These are phyloP conservation scores for Channa maculata DNA, from an alignment of 2,113 vertebrate genomes.

Conservation along the genomic window DNA sequence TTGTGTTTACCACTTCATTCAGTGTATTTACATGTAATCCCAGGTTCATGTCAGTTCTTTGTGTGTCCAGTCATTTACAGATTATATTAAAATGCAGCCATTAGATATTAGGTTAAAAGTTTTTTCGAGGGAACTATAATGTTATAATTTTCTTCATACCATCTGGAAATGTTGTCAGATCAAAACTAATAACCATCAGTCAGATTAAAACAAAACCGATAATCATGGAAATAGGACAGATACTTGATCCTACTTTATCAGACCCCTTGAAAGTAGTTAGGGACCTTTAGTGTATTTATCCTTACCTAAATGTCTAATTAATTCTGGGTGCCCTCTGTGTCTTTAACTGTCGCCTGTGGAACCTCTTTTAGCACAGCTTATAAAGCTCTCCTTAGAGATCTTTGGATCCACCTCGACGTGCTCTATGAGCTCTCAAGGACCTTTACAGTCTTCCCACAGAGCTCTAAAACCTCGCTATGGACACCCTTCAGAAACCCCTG, in stretches of 20 bases:
- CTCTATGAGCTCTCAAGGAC: background rate
- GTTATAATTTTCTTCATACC: too few relatives aligned
- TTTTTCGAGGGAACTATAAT: too few relatives aligned
- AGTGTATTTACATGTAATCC: background rate
- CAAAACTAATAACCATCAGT: too few relatives aligned
- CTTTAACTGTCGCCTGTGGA: background rate
- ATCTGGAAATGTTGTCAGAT: too few relatives aligned
- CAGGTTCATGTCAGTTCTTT: background rate
- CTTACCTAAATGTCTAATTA: too few relatives aligned
- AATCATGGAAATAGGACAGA: background rate
- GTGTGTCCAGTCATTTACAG: background rate
- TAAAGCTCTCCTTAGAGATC: background rate
- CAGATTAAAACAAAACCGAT: too few relatives aligned
- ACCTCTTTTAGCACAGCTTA: background rate
- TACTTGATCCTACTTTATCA: background rate
- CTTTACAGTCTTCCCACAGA: background rate
- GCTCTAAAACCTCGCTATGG: background rate
- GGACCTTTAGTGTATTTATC: background rate
- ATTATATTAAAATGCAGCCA: too few relatives aligned
- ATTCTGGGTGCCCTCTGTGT: too few relatives aligned
- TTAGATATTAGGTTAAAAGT: too few relatives aligned
- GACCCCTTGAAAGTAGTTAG: background rate
- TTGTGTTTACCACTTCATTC: background rate
- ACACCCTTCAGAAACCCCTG: too few relatives aligned
- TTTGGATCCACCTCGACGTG: background rate